Base-by-base conservation (phyloP, 2,888 invertebrate species). In the Cheilosia variabilis region DNA sequence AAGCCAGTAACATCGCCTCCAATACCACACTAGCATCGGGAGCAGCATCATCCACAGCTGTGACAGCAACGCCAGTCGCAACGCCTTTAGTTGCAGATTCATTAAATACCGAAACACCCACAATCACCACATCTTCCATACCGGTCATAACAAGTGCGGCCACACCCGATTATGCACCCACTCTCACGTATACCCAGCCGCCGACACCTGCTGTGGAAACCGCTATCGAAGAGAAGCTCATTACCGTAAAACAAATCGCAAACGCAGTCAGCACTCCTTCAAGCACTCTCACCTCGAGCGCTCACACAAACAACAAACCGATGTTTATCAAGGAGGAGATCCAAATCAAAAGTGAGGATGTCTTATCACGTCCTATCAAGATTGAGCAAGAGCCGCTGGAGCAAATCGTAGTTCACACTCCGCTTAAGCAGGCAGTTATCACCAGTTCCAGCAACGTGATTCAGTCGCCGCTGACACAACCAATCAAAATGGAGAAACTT, bases 81-180 rank as follows among this genome's bases (percentile, higher is more conserved):
- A 52, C 63, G 37, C 47, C 69, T 66, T 53, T 69, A 55, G 34
- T 62, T 22, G 41, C 82, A n/a, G 87, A 81, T 13, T 62, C 87
- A 53, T 77, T 84, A 24, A 78, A 77, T 43, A 88, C 80, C 4
- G 90, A 88, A n/a, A 89, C 89, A 5, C 89, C 93, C 2, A 91
- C 92, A 4, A 90, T 92, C 6, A 90, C 92, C 27, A 90, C 91
- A 7, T 88, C 90, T 9, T 88, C 93, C 0, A 82, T 89, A 3
- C 88, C 92, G 75, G 87, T 92, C 34, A 90, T 92, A 24, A 89
- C 91, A 34, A 91, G 91, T 13, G 88, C 91, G 15, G 91, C 93
- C 22, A 96, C 97, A 6, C 97, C 97, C 0, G 97, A 97, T 91
- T 97, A 97, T 91, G 97, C 97, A 10, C 96, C 96, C 69, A 96